Percentiles rank a stretch among this genome's conserved stretches.
Conservation (phyloP, 1,140 invertebrate genomes). For the Octopus sinensis region DNA sequence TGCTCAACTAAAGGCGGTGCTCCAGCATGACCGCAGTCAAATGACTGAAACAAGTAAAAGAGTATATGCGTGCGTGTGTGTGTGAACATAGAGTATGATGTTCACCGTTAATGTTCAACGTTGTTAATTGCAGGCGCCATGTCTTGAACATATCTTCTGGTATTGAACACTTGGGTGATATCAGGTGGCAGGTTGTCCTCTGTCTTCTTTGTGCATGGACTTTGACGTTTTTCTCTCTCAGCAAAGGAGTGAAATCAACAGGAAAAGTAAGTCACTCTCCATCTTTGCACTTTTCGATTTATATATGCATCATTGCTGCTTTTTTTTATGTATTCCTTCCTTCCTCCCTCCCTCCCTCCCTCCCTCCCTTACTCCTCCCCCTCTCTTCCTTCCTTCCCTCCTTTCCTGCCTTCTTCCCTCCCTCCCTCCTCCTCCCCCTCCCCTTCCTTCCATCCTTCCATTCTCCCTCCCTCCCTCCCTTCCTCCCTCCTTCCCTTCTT, state of each 20-base stretch:
- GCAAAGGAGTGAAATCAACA: constrained; percentile 96
- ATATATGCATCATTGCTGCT: not conserved
- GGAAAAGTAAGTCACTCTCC: constrained; percentile 69
- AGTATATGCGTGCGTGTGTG: too few relatives aligned
- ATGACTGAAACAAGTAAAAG: too few relatives aligned
- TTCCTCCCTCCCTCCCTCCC: not conserved
- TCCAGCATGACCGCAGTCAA: too few relatives aligned
- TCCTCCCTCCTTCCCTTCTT: not conserved
- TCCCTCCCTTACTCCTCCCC: not conserved
- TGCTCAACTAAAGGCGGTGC: too few relatives aligned
- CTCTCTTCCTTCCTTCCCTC: not conserved
- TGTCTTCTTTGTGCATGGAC: constrained; percentile 91
- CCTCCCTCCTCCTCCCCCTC: not conserved
- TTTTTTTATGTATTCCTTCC: not conserved
- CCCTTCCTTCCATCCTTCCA: not conserved
- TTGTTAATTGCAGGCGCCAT: constrained; percentile 33
- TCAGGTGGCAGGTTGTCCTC: constrained; percentile 90
- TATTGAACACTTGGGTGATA: constrained; percentile 79
- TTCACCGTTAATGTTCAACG: too few relatives aligned
- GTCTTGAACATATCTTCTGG: constrained; percentile 60
- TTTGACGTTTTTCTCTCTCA: constrained; percentile 94
- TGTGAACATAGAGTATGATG: too few relatives aligned
- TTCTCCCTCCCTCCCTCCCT: not conserved
- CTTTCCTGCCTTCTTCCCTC: not conserved
- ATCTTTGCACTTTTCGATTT: not conserved